phyloP scores from a whole-genome alignment of 2,888 invertebrate genomes.

The Epirrhoe tristata region DNA sequence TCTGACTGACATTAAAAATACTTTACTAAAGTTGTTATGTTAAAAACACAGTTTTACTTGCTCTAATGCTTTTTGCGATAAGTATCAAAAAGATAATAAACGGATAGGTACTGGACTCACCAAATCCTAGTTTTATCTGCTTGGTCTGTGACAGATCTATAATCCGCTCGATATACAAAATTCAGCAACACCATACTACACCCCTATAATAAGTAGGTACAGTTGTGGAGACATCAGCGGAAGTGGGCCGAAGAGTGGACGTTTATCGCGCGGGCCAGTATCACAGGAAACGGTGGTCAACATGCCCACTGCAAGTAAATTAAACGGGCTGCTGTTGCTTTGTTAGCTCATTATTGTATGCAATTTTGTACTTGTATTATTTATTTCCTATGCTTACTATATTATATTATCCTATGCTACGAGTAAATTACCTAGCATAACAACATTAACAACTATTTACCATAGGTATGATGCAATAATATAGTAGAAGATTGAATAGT shows the following conservation, averaged over 20 bases:
- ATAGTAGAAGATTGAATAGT: too few relatives aligned
- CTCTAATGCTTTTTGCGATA: too few relatives aligned
- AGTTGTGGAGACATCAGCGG: slow-evolving; percentile 53
- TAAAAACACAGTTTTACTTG: too few relatives aligned
- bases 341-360: slow-evolving; percentile 38
- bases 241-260: slow-evolving; percentile 52
- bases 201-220: slow-evolving; percentile 24
- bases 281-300: slow-evolving; percentile 74
- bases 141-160: too few relatives aligned
- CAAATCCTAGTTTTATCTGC: not conserved
- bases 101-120: not conserved
- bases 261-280: slow-evolving; percentile 64
- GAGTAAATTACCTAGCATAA: too few relatives aligned
- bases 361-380: slow-evolving; percentile 22
- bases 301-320: slow-evolving; percentile 42
- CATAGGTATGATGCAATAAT: too few relatives aligned
- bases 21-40: too few relatives aligned
- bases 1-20: not conserved
- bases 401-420: not conserved
- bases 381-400: not conserved
- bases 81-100: not conserved
- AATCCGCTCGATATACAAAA: not conserved
- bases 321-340: slow-evolving; percentile 42
- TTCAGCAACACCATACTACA: slow-evolving; percentile 12
- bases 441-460: too few relatives aligned